Percentiles rank a stretch among this genome's conserved stretches.
These are phyloP conservation scores for Harpagifer antarcticus DNA, from an alignment of 2,797 vertebrate species.

Conservation along the genomic window DNA sequence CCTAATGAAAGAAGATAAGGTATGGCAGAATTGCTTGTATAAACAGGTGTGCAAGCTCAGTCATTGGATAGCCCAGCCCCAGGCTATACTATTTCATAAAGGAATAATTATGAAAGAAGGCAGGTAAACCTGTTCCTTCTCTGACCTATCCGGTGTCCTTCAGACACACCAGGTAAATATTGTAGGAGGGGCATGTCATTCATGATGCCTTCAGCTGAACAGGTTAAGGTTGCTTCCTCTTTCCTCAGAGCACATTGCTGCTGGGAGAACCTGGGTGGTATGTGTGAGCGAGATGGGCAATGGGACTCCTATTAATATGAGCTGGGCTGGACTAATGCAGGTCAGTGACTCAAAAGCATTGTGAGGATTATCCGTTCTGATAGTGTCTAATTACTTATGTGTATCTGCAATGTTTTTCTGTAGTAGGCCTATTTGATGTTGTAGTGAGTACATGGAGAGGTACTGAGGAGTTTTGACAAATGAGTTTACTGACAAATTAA, in stretches of 20 bases:
- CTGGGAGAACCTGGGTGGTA: constrained; percentile 52
- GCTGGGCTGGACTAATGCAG: constrained; percentile 79
- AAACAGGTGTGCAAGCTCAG: background rate
- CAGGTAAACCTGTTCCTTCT: constrained; percentile 62
- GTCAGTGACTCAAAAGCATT: constrained; percentile 73
- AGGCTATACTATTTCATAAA: too few relatives aligned
- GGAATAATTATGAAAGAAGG: background rate
- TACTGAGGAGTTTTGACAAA: background rate
- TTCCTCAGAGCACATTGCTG: constrained; percentile 53
- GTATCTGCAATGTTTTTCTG: background rate
- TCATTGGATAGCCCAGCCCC: constrained; percentile 10
- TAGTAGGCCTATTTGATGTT: background rate
- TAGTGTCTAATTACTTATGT: constrained; percentile 16
- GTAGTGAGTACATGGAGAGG: background rate
- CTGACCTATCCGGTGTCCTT: constrained; percentile 31
- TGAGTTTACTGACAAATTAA: too few relatives aligned
- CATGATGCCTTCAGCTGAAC: constrained; percentile 53
- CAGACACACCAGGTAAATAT: constrained; percentile 38
- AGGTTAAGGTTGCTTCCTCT: constrained; percentile 62
- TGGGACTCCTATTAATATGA: constrained; percentile 81
- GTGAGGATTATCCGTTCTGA: constrained; percentile 13
- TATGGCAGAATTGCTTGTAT: too few relatives aligned
- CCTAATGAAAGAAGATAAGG: too few relatives aligned
- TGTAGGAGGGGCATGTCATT: constrained; percentile 72
- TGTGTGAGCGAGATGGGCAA: constrained; percentile 70